Conservation (phyloP, 2,113 vertebrate genomes). For the Pangasianodon gigas region DNA sequence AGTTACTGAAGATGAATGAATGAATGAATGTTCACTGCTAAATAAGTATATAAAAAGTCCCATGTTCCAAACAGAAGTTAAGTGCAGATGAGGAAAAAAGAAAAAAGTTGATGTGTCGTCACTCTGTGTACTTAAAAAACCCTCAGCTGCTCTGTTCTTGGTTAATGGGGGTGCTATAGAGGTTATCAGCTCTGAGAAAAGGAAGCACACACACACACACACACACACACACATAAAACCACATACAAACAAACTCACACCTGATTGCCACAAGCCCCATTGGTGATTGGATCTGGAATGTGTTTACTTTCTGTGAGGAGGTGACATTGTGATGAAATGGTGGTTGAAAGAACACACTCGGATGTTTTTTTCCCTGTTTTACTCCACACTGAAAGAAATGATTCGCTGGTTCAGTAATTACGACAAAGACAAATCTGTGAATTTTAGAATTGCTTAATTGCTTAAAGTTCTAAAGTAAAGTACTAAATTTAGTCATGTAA, state of each 20-base stretch:
- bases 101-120: conserved; percentile 10
- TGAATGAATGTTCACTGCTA: background rate
- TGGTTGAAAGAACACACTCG: conserved; percentile 21
- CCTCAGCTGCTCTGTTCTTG: conserved; percentile 40
- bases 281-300: conserved; percentile 56
- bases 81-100: conserved; percentile 21
- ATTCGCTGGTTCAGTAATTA: background rate
- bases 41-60: background rate
- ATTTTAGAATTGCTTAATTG: background rate
- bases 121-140: conserved; percentile 42
- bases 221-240: conserved; percentile 1
- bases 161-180: conserved; percentile 56
- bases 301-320: conserved; percentile 53
- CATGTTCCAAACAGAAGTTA: background rate
- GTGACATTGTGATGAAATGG: conserved; percentile 54
- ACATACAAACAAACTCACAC: conserved; percentile 45
- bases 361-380: background rate
- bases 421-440: background rate
- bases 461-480: no score
- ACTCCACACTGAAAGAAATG: background rate
- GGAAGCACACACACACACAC: conserved; percentile 20
- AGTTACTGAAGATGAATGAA: background rate
- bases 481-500: background rate
- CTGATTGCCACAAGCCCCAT: conserved; percentile 47
- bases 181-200: conserved; percentile 52